Evolutionary conservation across 2,888 invertebrate species (phyloP).

Genomic region (Cyclophora punctaria): DNA sequence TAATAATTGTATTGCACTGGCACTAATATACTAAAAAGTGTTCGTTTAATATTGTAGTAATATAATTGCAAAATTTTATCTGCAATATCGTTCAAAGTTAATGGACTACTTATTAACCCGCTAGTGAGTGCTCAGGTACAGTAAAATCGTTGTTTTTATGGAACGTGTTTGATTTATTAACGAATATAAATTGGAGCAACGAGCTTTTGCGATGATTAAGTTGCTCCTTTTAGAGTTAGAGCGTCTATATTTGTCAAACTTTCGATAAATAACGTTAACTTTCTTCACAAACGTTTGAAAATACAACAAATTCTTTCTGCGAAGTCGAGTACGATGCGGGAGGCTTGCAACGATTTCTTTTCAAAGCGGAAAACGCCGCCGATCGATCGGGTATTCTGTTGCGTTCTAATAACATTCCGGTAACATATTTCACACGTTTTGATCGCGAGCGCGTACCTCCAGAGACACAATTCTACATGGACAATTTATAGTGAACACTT

Average conservation of each 20-base stretch:
- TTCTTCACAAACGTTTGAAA: neutral
- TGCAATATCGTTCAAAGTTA: too few species aligned
- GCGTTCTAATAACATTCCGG: conserved; percentile 65
- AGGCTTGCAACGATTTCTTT: conserved; percentile 34
- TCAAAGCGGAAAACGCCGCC: conserved; percentile 40
- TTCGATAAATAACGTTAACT: neutral
- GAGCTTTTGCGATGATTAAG: conserved; percentile 7
- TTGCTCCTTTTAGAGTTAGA: neutral
- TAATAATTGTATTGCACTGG: too few species aligned
- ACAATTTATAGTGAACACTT: conserved; percentile 66
- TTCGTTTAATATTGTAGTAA: too few species aligned
- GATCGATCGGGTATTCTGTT: conserved; percentile 54
- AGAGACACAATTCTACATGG: conserved; percentile 52
- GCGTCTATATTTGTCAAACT: too few species aligned
- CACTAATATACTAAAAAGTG: too few species aligned
- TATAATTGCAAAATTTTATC: too few species aligned
- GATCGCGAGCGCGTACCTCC: conserved; percentile 40
- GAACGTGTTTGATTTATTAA: conserved; percentile 2
- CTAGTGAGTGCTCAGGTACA: too few species aligned
- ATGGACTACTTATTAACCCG: too few species aligned
- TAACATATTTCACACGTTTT: conserved; percentile 50
- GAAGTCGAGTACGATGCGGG: conserved; percentile 1
- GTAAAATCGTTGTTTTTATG: neutral
- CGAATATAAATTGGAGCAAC: conserved; percentile 5
- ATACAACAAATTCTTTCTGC: conserved; percentile 3